phyloP scores from a whole-genome alignment of 2,888 invertebrate species.

The Ctena decussata region DNA sequence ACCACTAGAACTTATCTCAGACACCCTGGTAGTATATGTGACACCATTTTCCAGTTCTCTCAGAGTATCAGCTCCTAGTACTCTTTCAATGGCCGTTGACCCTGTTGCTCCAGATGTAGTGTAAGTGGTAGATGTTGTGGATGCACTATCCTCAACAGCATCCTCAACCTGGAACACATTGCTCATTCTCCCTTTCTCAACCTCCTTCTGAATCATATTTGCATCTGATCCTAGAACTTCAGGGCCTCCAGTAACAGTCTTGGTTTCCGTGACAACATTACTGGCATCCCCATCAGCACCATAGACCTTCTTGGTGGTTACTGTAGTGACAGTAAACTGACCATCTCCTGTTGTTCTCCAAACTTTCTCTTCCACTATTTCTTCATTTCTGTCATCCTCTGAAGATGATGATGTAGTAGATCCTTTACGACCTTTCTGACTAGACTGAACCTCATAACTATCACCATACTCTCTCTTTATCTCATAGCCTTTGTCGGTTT shows the following conservation, averaged over 20 bases:
- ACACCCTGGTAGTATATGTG: neutral
- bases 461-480: constrained; percentile 56
- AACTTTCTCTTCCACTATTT: constrained; percentile 69
- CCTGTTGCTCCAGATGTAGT: neutral
- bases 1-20: neutral
- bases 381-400: constrained; percentile 53
- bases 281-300: constrained; percentile 46
- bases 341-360: constrained; percentile 69
- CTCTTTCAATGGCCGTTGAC: constrained; percentile 52
- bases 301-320: constrained; percentile 55
- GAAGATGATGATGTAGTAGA: constrained; percentile 12
- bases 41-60: neutral
- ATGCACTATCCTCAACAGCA: neutral
- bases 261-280: constrained; percentile 48
- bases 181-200: constrained; percentile 49
- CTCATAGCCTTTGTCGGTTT: constrained; percentile 61
- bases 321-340: constrained; percentile 69
- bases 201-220: constrained; percentile 55
- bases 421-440: neutral
- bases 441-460: constrained; percentile 20
- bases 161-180: neutral
- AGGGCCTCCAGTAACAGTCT: constrained; percentile 61
- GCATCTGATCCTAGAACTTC: constrained; percentile 60
- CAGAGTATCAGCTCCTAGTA: constrained; percentile 41
- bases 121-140: neutral